Evolutionary conservation across 2,113 vertebrate species (phyloP).

Genomic region (Callithrix jacchus): DNA sequence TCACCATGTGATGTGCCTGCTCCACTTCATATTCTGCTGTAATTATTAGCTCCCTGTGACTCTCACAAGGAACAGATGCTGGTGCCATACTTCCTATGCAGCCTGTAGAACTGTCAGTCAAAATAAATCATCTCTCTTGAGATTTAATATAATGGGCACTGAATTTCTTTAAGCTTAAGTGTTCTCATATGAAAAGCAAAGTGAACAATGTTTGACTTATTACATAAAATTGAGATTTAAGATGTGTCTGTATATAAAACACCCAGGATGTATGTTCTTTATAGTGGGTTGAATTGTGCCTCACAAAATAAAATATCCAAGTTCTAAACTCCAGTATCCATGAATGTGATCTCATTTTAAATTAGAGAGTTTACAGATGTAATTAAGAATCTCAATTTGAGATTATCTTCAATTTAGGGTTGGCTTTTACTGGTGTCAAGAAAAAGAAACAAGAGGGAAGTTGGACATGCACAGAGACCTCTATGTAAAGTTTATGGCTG

Average conservation of each 20-base stretch:
- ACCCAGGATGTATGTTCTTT: background rate
- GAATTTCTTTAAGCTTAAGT: background rate
- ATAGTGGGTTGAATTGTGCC: background rate
- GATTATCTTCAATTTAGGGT: background rate
- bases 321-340: background rate
- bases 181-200: background rate
- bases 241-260: background rate
- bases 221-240: background rate
- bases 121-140: too few species aligned
- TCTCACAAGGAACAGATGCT: too few species aligned
- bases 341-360: background rate
- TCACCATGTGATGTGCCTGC: too few species aligned
- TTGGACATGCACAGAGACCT: background rate
- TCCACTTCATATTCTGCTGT: too few species aligned
- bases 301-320: background rate
- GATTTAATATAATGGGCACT: background rate
- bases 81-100: too few species aligned
- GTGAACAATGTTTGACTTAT: background rate
- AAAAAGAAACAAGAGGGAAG: background rate
- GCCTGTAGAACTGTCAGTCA: too few species aligned
- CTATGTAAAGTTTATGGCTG: background rate
- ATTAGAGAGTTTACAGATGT: background rate
- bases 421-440: background rate
- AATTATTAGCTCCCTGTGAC: too few species aligned
- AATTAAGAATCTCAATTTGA: background rate